Base-by-base conservation (phyloP, 2,113 vertebrate species). In the Oreochromis tanganicae region DNA sequence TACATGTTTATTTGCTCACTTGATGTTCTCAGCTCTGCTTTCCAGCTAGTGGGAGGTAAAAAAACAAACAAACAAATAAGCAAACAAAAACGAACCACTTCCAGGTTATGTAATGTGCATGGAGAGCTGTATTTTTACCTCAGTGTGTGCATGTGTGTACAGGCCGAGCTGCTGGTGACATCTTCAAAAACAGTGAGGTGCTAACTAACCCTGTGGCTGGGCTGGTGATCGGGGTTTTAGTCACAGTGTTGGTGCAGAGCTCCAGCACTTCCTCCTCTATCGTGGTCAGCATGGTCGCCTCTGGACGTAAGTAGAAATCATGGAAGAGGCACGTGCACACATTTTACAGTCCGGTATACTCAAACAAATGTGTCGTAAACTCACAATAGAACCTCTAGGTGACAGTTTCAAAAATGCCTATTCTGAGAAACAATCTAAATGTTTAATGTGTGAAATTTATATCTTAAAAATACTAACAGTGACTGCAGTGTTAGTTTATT, bases 221-320 rank as follows among this genome's bases (percentile, higher is more conserved):
- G 0, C 56, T 99, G 86, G 97, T 99, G 92, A 99, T 99, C 1
- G 99, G 99, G 1, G 97, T 99, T 66, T 92, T 99, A 96, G 99
- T 99, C 91, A 99, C 99, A 0, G 98, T 99, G 57, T 91, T 99
- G 92, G 98, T 99, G 17, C 99, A 99, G 93, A 99, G 99, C 87
- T 99, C 99, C 55, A 98, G 98, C 89, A 99, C 99, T 1, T 99
- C 99, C 2, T 97, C 98, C 0, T 99, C 98, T 59, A 98, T 99
- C 59, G 90, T 99, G 6, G 98, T 99, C 97, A 99, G 98, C 97
- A 99, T 99, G 99, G 99, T 99, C 79, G 97, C 99, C 68, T 98
- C 98, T 87, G 97, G 97, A 5, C 0, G 99, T 99, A 92, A 98
- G 98, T 96, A 29, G 83, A 82, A 19, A 27, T 34, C 56, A 80